Base-by-base conservation (phyloP, 2,797 vertebrate species). In the Eleutherodactylus coqui region DNA sequence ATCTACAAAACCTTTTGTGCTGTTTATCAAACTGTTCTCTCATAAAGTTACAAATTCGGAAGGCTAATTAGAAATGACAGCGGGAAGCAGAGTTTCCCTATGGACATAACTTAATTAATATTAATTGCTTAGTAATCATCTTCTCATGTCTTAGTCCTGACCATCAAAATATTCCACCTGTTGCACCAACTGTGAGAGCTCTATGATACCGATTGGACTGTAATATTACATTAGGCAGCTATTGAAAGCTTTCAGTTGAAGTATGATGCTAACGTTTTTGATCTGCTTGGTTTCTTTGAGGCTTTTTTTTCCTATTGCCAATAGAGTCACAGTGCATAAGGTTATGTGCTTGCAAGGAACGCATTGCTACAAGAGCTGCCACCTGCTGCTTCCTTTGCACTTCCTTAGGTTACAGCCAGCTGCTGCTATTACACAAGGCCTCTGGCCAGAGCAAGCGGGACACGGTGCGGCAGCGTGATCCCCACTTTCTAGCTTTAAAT, bases 291-390 rank as follows among this genome's bases (percentile, higher is more conserved):
- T 7, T 73, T 75, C 36, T 27, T 58, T 21, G n/a, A 43, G 41
- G 45, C 80, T 32, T 53, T 24, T 11, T 32, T 16, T 91, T 88
- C 84, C 82, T 84, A 90, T 91, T 92, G 90, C 84, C 89, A 91
- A 90, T 89, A 90, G 90, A 92, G 92, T 87, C 89, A 82, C 58
- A 85, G 89, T 90, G 89, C 90, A 83, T 51, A 86, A 91, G 90
- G 88, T 90, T 84, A 86, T 79, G 72, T 89, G 85, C 83, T 89
- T 85, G 86, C 90, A 84, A 41, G 62, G 91, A 94, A 91, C 90
- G 93, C 88, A 92, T 90, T 87, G 89, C 78, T 90, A 90, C 89
- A 89, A 90, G 91, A 94, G 91, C 90, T 89, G 87, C 89, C 91
- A 92, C 88, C 90, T 93, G 91, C 89, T 92, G 90, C 87, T 88